Percentiles rank a stretch among this genome's conserved stretches.
Evolutionary conservation across 1,140 invertebrate genomes (phyloP).

Genomic region (Galendromus occidentalis): DNA sequence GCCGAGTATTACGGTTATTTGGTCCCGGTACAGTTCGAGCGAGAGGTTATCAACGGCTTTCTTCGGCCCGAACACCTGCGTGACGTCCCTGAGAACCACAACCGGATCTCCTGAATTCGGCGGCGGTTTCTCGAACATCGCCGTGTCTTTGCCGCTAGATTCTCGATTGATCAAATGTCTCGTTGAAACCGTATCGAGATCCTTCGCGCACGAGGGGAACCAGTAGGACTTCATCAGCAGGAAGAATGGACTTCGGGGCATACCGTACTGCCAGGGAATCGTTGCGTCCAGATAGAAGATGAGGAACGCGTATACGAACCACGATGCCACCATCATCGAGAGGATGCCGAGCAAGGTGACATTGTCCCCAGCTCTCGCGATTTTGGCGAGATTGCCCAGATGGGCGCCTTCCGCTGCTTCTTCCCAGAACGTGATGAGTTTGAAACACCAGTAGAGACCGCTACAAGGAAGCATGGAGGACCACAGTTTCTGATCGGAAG

Average conservation of each 20-base stretch:
- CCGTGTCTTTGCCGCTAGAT: background rate
- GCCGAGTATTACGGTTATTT: constrained; percentile 66
- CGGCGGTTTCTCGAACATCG: background rate
- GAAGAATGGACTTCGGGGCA: constrained; percentile 32
- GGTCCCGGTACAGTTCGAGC: constrained; percentile 52
- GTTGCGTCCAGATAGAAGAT: constrained; percentile 26
- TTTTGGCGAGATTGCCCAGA: constrained; percentile 22
- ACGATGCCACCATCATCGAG: constrained; percentile 16
- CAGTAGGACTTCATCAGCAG: constrained; percentile 28
- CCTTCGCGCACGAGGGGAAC: constrained; percentile 22
- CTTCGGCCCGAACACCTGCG: constrained; percentile 24
- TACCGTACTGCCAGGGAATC: constrained; percentile 27
- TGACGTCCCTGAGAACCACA: background rate
- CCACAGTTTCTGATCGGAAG: background rate
- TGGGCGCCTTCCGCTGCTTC: constrained; percentile 20
- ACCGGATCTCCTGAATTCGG: background rate
- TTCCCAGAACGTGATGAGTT: constrained; percentile 4
- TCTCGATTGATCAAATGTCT: background rate
- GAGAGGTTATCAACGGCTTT: constrained; percentile 44
- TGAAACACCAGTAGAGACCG: constrained; percentile 1
- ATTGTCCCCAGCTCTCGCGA: constrained; percentile 25
- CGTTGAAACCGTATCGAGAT: background rate
- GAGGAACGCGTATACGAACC: constrained; percentile 16
- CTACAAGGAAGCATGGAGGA: background rate
- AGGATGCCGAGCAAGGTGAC: constrained; percentile 21